Percentiles rank a stretch among this genome's conserved stretches.
These are phyloP conservation scores for Pedicia rivosa DNA, from an alignment of 2,888 invertebrate genomes.

Conservation along the genomic window DNA sequence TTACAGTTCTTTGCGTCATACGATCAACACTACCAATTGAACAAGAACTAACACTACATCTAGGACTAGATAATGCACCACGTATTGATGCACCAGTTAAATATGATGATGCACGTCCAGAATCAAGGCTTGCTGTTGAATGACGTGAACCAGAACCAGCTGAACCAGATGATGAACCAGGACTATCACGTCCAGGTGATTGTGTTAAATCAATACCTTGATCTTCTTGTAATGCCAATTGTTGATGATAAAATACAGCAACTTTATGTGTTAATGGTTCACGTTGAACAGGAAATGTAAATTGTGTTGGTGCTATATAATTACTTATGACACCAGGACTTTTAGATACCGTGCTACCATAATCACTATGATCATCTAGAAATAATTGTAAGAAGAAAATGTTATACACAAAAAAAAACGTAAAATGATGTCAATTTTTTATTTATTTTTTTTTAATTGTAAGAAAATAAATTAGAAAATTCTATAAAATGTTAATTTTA, in stretches of 20 bases:
- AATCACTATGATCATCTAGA: slow-evolving; percentile 51
- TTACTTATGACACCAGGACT: slow-evolving; percentile 8
- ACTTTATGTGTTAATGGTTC: slow-evolving; percentile 59
- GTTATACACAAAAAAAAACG: too few relatives aligned
- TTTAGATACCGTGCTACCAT: slow-evolving; percentile 37
- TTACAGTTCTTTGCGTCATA: slow-evolving; percentile 54
- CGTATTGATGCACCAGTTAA: slow-evolving; percentile 33
- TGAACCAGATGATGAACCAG: slow-evolving; percentile 75
- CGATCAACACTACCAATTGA: slow-evolving; percentile 64
- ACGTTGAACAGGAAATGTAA: slow-evolving; percentile 58
- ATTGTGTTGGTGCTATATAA: slow-evolving; percentile 27
- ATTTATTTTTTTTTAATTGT: too few relatives aligned
- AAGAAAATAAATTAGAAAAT: too few relatives aligned
- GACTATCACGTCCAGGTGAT: slow-evolving; percentile 88
- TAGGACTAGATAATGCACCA: slow-evolving; percentile 41
- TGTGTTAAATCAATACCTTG: slow-evolving; percentile 81
- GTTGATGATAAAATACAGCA: slow-evolving; percentile 66
- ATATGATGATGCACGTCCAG: slow-evolving; percentile 79
- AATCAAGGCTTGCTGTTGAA: slow-evolving; percentile 73
- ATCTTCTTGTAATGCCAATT: slow-evolving; percentile 68
- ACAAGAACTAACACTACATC: slow-evolving; percentile 61
- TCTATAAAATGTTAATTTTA: too few relatives aligned
- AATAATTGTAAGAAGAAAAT: slow-evolving; percentile 11
- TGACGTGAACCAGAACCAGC: slow-evolving; percentile 78
- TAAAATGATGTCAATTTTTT: too few relatives aligned